Conservation (phyloP, 92 coral and sea anemone genomes). For the Diadumene lineata region DNA sequence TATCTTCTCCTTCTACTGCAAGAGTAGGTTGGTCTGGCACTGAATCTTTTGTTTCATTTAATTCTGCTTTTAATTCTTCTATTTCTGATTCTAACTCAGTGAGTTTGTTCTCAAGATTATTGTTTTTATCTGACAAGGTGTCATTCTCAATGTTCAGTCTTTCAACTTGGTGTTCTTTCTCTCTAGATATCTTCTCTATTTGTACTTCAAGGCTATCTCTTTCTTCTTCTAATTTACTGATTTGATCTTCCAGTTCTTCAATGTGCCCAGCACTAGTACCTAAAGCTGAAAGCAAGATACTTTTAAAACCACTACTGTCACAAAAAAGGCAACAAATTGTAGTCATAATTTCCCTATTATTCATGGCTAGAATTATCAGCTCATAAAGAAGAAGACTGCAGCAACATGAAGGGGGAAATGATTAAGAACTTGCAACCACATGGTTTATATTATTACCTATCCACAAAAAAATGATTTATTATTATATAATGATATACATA, state of each 20-base stretch:
- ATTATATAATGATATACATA: too few relatives aligned
- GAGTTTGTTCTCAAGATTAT: constrained; percentile 52
- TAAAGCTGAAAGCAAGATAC: constrained; percentile 53
- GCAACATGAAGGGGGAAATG: too few relatives aligned
- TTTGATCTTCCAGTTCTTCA: constrained; percentile 91
- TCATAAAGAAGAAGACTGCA: too few relatives aligned
- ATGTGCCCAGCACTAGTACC: constrained; percentile 65
- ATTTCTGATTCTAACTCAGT: constrained; percentile 66
- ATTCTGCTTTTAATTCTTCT: constrained; percentile 70
- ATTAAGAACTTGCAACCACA: not conserved
- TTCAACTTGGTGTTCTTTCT: constrained; percentile 65
- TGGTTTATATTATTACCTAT: not conserved
- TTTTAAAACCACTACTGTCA: too few relatives aligned
- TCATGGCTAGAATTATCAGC: too few relatives aligned
- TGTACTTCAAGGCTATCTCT: constrained; percentile 78
- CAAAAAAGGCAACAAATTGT: too few relatives aligned
- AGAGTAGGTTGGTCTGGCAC: constrained; percentile 42
- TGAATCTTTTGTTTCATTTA: constrained; percentile 73
- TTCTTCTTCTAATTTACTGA: constrained; percentile 73
- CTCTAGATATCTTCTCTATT: constrained; percentile 68
- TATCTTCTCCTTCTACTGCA: constrained; percentile 72
- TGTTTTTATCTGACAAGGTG: constrained; percentile 51
- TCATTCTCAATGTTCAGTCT: constrained; percentile 57
- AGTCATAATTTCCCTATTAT: too few relatives aligned
- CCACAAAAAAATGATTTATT: too few relatives aligned